Percentiles rank a stretch among this genome's conserved stretches.
Conservation (phyloP, 2,888 invertebrate genomes). For the Drosophila anomalata region DNA sequence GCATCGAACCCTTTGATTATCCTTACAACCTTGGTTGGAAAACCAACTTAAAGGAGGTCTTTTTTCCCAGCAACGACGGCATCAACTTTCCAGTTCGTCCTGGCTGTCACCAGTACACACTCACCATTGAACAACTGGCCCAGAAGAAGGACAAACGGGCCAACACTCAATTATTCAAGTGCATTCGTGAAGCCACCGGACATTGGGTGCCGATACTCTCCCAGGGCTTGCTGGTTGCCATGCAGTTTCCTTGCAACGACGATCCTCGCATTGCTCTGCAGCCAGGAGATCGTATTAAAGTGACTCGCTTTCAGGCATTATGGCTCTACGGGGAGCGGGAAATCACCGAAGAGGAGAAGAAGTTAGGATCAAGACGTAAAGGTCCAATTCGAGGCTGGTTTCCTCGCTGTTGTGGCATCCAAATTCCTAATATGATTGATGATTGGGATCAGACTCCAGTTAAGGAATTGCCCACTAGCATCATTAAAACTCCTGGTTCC, state of each 20-base stretch:
- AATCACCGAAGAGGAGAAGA: conserved; percentile 24
- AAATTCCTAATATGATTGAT: neutral
- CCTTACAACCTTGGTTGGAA: conserved; percentile 93
- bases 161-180: conserved; percentile 88
- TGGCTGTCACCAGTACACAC: conserved; percentile 93
- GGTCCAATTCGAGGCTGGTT: conserved; percentile 92
- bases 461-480: too few relatives aligned
- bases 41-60: conserved; percentile 87
- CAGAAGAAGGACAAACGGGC: conserved; percentile 94
- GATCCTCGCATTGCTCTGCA: conserved; percentile 91
- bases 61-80: conserved; percentile 87
- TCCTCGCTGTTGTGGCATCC: conserved; percentile 89
- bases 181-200: conserved; percentile 88
- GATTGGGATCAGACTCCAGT: neutral
- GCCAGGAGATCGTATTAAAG: conserved; percentile 89
- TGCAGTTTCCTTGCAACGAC: conserved; percentile 92
- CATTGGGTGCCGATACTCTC: conserved; percentile 89
- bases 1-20: conserved; percentile 84
- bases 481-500: too few relatives aligned
- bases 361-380: conserved; percentile 6
- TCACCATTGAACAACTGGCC: conserved; percentile 93
- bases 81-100: conserved; percentile 91
- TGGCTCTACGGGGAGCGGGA: conserved; percentile 94
- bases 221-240: conserved; percentile 88
- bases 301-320: conserved; percentile 92